Percentiles rank a stretch among this genome's conserved stretches.
Evolutionary conservation across 2,888 invertebrate genomes (phyloP).

Genomic region (Alentia gelatinosa): DNA sequence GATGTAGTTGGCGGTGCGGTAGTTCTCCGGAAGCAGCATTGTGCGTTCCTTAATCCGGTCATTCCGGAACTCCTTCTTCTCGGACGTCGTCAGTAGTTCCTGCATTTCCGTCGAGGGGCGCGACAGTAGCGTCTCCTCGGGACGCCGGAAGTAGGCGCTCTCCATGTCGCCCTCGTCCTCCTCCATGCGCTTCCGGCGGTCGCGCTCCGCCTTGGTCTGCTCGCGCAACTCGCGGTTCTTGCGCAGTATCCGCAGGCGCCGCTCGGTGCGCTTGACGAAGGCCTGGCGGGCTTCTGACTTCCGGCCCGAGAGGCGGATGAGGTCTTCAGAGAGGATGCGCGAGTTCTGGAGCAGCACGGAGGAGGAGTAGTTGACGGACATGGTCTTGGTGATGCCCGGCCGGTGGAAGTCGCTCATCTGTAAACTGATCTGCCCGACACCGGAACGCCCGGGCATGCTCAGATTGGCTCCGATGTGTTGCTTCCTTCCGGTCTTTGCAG

Average conservation of each 20-base stretch:
- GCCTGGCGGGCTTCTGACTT: background rate
- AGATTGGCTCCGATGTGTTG: background rate
- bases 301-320: background rate
- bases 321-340: conserved; percentile 4
- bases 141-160: background rate
- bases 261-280: background rate
- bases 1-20: conserved; percentile 43
- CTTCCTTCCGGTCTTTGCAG: background rate
- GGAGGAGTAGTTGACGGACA: conserved; percentile 48
- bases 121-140: background rate
- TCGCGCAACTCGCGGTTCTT: background rate
- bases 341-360: conserved; percentile 39
- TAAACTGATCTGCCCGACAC: conserved; percentile 21
- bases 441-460: background rate
- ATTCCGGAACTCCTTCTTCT: conserved; percentile 14
- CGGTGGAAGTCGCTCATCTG: conserved; percentile 45
- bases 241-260: background rate
- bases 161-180: background rate
- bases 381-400: conserved; percentile 11
- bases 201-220: background rate
- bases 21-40: conserved; percentile 48
- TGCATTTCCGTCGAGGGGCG: background rate
- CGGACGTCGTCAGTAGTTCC: background rate
- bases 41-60: conserved; percentile 37
- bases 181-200: background rate